These are phyloP conservation scores for Scolopax mira DNA, from an alignment of 2,113 vertebrate species.

Conservation along the genomic window DNA sequence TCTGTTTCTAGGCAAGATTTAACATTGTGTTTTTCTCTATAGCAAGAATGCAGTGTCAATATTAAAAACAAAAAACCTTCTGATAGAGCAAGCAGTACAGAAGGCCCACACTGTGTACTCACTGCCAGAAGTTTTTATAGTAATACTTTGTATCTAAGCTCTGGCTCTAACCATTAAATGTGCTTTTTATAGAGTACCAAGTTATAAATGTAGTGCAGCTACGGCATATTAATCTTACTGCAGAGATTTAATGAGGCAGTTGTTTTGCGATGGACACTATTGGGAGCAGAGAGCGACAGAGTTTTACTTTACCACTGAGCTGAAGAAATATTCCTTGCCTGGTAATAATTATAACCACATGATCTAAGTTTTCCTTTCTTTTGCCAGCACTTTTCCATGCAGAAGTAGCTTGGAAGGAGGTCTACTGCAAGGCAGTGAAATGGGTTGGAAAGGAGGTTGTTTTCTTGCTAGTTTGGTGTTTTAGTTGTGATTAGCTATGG, in stretches of 20 bases:
- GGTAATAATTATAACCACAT: slow-evolving; percentile 97
- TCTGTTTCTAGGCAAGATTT: slow-evolving; percentile 6
- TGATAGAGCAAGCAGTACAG: slow-evolving; percentile 42
- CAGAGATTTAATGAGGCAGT: slow-evolving; percentile 95
- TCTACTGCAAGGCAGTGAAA: slow-evolving; percentile 75
- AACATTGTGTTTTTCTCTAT: slow-evolving; percentile 22
- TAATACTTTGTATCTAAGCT: slow-evolving; percentile 83
- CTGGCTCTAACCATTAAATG: slow-evolving; percentile 82
- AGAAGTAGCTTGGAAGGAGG: slow-evolving; percentile 81
- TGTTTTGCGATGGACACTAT: slow-evolving; percentile 89
- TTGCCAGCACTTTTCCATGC: slow-evolving; percentile 80
- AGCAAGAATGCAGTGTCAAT: not conserved
- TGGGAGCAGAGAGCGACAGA: slow-evolving; percentile 87
- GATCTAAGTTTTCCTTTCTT: slow-evolving; percentile 82
- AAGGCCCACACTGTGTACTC: slow-evolving; percentile 58
- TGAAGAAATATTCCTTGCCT: slow-evolving; percentile 85
- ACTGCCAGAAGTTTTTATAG: slow-evolving; percentile 80
- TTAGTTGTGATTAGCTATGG: slow-evolving; percentile 72
- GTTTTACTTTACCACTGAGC: slow-evolving; percentile 89
- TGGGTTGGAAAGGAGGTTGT: slow-evolving; percentile 75
- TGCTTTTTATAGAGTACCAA: slow-evolving; percentile 86
- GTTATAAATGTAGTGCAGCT: slow-evolving; percentile 86
- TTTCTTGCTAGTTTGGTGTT: slow-evolving; percentile 76
- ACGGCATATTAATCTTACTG: slow-evolving; percentile 87
- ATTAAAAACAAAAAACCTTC: slow-evolving; percentile 59